These are phyloP conservation scores for Cynopterus sphinx DNA, from an alignment of 2,797 vertebrate genomes.

Conservation along the genomic window DNA sequence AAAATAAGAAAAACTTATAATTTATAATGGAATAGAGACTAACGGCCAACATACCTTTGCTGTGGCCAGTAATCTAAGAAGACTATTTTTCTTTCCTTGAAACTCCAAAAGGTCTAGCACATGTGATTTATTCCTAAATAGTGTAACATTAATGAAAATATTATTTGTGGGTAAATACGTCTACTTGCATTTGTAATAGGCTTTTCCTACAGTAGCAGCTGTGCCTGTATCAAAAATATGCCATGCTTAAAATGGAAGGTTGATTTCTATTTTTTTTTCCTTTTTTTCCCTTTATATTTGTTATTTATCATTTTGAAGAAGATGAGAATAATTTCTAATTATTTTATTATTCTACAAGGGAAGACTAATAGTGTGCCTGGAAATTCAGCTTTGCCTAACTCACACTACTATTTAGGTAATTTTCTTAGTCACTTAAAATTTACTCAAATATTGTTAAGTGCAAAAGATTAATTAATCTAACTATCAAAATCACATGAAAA, in stretches of 20 bases:
- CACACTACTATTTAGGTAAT: neutral
- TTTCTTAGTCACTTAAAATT: neutral
- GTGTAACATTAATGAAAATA: constrained; percentile 66
- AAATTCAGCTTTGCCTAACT: neutral
- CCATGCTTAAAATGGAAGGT: constrained; percentile 80
- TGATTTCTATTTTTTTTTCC: constrained; percentile 75
- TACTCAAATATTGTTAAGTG: constrained; percentile 13
- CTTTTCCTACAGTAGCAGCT: constrained; percentile 72
- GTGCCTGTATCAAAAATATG: constrained; percentile 64
- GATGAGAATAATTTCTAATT: constrained; percentile 4
- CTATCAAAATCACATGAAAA: neutral
- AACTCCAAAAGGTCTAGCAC: neutral
- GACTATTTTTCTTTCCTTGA: neutral
- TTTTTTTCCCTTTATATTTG: constrained; percentile 45
- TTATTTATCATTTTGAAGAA: constrained; percentile 57
- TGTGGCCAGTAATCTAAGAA: constrained; percentile 30
- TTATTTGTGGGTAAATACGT: constrained; percentile 41
- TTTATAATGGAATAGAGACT: neutral
- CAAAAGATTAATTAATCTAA: neutral
- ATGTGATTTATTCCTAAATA: constrained; percentile 53
- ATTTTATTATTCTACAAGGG: neutral
- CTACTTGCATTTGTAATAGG: constrained; percentile 50
- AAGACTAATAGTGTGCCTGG: neutral
- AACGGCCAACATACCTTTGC: neutral
- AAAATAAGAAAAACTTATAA: neutral